Evolutionary conservation across 2,797 vertebrate genomes (phyloP), one percentile per base, ranked within the genome.

Genomic region (Arremon brunneinucha): DNA sequence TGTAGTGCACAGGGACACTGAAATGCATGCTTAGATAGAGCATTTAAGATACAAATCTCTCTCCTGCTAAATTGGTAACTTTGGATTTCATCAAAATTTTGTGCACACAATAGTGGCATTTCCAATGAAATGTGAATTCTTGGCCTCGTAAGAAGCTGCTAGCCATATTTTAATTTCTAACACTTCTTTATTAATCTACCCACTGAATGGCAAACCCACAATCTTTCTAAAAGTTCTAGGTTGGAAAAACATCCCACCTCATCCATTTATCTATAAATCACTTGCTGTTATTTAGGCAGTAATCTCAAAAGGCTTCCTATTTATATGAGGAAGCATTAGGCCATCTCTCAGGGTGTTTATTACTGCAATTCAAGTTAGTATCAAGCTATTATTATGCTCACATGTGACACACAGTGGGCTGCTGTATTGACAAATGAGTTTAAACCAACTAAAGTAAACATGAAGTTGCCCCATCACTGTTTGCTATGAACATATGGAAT

Each of bases 381-480:
- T 87, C 63, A 94, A 95, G 75, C 80, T 90, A 28, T 92, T 80
- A 93, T 93, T 93, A 95, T 24, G 60, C 37, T 82, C 56, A 55
- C 89, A 90, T 56, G 72, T 96, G 91, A 94, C 81, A 89, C 2
- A 7, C 46, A 95, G 75, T 93, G 80, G 77, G 92, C 74, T 89
- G 93, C 85, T 95, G 16, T 68, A 93, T 35, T 90, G 95, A 93
- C 89, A 95, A 93, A 96, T 83, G 60, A 87, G 44, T 81, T 87
- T 89, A 83, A 85, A 78, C 70, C 69, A 84, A 69, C 62, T 79
- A 63, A 87, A 84, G 76, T 91, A 94, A 96, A 93, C 87, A 94
- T 37, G 22, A 62, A 46, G 46, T 90, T 95, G 83, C 91, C 60
- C 87, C 87, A 95, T 90, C 89, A 39, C 59, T 86, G 47, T 91